Percentiles rank a stretch among this genome's conserved stretches.
These are phyloP conservation scores for Anser cygnoides DNA, from an alignment of 2,113 vertebrate genomes.

Conservation along the genomic window DNA sequence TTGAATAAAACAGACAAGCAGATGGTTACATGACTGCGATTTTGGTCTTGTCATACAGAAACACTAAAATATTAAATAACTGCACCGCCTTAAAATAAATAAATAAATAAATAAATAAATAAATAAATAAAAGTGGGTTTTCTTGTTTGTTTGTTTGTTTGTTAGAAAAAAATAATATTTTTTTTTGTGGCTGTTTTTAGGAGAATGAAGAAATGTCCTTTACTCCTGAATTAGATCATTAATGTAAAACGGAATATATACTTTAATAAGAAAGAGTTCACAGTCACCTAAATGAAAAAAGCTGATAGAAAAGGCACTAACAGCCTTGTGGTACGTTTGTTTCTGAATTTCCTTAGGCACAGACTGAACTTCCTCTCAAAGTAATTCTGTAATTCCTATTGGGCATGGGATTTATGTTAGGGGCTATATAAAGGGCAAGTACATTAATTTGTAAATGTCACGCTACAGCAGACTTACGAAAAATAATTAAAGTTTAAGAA, in stretches of 20 bases:
- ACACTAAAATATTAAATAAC: neutral
- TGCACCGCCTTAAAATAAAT: neutral
- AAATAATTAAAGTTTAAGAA: constrained; percentile 41
- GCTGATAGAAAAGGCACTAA: neutral
- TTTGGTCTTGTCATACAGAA: neutral
- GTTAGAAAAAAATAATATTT: neutral
- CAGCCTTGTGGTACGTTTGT: neutral
- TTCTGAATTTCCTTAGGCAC: neutral
- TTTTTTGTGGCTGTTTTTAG: neutral
- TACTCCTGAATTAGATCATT: neutral
- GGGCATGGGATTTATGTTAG: neutral
- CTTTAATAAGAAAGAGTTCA: neutral
- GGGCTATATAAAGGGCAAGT: constrained; percentile 29
- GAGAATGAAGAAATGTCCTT: neutral
- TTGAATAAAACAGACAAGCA: neutral
- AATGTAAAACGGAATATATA: neutral
- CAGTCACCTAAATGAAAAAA: neutral
- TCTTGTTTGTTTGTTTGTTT: neutral
- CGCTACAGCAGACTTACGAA: neutral
- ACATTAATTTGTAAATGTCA: constrained; percentile 25
- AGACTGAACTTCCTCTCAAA: neutral
- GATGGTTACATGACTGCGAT: neutral
- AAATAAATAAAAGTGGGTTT: no score
- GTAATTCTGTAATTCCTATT: neutral
- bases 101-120: no score